A percentile compares a stretch with the other conserved stretches of the same genome.
phyloP scores from a whole-genome alignment of 2,888 invertebrate genomes.

The Andrena marginata region DNA sequence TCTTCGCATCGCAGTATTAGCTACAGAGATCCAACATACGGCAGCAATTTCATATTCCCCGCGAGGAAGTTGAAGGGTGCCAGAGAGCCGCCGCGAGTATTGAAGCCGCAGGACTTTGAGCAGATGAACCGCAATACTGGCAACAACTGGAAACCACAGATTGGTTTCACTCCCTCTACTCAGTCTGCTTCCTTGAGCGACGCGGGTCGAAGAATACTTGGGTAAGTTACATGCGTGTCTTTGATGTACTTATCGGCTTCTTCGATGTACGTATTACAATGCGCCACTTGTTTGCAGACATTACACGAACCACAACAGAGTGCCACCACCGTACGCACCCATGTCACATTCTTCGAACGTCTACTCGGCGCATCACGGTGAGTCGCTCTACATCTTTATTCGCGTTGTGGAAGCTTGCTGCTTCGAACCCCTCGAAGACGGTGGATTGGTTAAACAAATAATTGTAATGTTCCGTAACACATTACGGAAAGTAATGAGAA shows the following conservation, averaged over 20 bases:
- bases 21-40: constrained; percentile 93
- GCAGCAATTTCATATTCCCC: constrained; percentile 91
- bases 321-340: constrained; percentile 80
- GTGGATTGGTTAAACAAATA: neutral
- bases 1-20: constrained; percentile 87
- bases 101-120: constrained; percentile 92
- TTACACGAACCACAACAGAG: constrained; percentile 76
- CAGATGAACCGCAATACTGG: constrained; percentile 86
- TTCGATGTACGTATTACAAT: neutral
- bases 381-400: constrained; percentile 60
- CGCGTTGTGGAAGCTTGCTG: neutral
- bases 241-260: neutral
- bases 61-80: constrained; percentile 89
- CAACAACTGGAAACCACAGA: constrained; percentile 89
- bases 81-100: constrained; percentile 90
- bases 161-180: constrained; percentile 90
- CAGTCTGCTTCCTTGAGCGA: constrained; percentile 89
- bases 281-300: constrained; percentile 76
- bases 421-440: neutral
- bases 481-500: no score
- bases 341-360: constrained; percentile 77
- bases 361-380: constrained; percentile 72
- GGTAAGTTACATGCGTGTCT: constrained; percentile 82
- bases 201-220: constrained; percentile 92
- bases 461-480: no score